Base-by-base conservation (phyloP, 2,797 vertebrate genomes). In the Tragelaphus oryx region DNA sequence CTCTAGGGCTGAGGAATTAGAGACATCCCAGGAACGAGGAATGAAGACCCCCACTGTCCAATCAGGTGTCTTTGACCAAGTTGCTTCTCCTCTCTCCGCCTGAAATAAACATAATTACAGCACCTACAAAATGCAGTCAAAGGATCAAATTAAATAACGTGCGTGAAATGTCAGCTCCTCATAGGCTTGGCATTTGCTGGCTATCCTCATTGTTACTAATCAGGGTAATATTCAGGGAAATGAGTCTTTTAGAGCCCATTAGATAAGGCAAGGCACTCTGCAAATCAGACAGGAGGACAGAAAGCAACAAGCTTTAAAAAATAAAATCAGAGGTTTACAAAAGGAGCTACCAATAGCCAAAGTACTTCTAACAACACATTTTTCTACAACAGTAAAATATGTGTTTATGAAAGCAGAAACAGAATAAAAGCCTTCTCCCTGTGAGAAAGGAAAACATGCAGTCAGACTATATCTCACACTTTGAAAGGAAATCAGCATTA, bases 101-200 rank as follows among this genome's bases (percentile, higher is more conserved):
- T 8, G 5, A n/a, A 74, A n/a, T 6, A n/a, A 26, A 62, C 37
- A 6, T 8, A 48, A 41, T 12, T 1, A 6, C 0, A 14, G n/a
- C 62, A 41, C 48, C 52, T 12, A 33, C 46, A 8, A 59, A 62
- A 60, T 1, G 28, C n/a, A n/a, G 79, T 17, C 48, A 26, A 33
- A 75, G 30, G 84, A 26, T 48, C 30, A 22, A 30, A 48, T 41
- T n/a, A 41, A 65, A 79, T 18, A 44, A 28, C 0, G 1, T 2
- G 46, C 3, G 0, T 14, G 4, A 50, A 17, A 30, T 3, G 44
- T 37, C 24, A 4, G 46, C 54, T 41, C 14, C 0, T 4, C 6
- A 22, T 20, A 41, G 13, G 17, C 22, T 10, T 17, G 75, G 54
- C 10, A 3, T 41, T 48, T 10, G 13, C 12, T 50, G 30, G 17